phyloP scores from a whole-genome alignment of 2,113 vertebrate species.

The Alethe castanea region DNA sequence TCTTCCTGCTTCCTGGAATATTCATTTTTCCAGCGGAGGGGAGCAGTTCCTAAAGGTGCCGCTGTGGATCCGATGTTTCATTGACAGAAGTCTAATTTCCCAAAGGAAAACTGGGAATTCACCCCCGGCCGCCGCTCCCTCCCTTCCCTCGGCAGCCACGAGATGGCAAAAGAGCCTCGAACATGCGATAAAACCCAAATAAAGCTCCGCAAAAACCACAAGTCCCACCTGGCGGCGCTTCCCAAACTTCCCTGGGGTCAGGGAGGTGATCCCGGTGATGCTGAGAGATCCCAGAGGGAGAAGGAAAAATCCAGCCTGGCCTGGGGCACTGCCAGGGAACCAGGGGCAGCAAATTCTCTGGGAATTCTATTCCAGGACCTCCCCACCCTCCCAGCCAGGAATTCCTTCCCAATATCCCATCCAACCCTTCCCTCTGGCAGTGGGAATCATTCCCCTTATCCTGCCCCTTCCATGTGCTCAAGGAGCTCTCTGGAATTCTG shows the following conservation, averaged over 20 bases:
- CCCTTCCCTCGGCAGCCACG: slow-evolving; percentile 54
- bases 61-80: neutral
- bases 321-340: neutral
- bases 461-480: neutral
- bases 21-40: neutral
- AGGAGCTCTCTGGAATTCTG: neutral
- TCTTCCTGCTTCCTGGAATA: neutral
- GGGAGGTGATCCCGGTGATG: neutral
- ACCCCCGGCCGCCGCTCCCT: neutral
- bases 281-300: neutral
- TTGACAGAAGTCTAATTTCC: neutral
- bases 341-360: neutral
- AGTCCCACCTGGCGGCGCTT: accelerated
- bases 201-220: neutral
- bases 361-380: accelerated
- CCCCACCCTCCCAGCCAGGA: neutral
- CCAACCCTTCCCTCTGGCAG: neutral
- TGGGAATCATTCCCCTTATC: accelerated
- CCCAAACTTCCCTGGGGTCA: accelerated
- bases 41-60: neutral
- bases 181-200: neutral
- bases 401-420: neutral
- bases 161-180: slow-evolving; percentile 67
- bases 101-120: accelerated
- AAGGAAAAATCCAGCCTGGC: neutral